A percentile compares a stretch with the other conserved stretches of the same genome.
phyloP scores from a whole-genome alignment of 2,113 vertebrate genomes.

The Cyprinodon tularosa region DNA sequence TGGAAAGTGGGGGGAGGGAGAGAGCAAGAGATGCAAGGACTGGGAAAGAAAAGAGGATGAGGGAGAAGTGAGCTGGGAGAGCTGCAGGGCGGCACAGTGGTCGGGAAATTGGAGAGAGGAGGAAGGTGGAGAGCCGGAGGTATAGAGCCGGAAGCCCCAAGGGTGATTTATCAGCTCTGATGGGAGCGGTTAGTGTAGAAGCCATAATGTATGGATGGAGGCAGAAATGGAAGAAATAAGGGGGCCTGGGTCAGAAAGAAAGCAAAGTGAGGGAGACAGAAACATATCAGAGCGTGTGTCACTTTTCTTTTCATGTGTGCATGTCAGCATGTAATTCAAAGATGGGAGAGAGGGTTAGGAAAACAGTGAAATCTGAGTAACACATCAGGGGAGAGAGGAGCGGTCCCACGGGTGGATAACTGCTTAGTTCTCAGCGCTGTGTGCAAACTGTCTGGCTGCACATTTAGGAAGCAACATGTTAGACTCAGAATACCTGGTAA shows the following conservation, averaged over 20 bases:
- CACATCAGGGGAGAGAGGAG: conserved; percentile 11
- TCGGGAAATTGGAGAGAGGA: background rate
- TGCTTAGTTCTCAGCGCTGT: background rate
- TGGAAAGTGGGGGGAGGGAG: background rate
- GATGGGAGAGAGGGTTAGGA: background rate
- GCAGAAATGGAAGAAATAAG: background rate
- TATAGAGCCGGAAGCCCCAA: conserved; percentile 24
- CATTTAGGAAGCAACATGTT: background rate
- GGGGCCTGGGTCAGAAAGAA: background rate
- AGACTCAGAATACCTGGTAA: too few relatives aligned
- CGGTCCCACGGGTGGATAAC: conserved; percentile 6
- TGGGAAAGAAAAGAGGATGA: conserved; percentile 3
- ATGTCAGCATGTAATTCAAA: background rate
- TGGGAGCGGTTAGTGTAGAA: conserved; percentile 18
- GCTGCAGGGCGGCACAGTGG: conserved; percentile 17
- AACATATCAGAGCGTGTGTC: conserved; percentile 4
- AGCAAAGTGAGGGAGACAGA: background rate
- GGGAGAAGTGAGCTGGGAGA: conserved; percentile 1
- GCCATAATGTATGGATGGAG: background rate
- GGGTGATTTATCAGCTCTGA: conserved; percentile 36
- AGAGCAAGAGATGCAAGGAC: background rate
- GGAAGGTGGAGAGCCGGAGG: background rate
- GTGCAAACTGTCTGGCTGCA: background rate
- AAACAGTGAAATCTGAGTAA: conserved; percentile 30
- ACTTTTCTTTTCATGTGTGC: background rate